Evolutionary conservation across 2,797 vertebrate species (phyloP), one percentile per base, ranked within the genome.

Genomic region (Caiman crocodilus): DNA sequence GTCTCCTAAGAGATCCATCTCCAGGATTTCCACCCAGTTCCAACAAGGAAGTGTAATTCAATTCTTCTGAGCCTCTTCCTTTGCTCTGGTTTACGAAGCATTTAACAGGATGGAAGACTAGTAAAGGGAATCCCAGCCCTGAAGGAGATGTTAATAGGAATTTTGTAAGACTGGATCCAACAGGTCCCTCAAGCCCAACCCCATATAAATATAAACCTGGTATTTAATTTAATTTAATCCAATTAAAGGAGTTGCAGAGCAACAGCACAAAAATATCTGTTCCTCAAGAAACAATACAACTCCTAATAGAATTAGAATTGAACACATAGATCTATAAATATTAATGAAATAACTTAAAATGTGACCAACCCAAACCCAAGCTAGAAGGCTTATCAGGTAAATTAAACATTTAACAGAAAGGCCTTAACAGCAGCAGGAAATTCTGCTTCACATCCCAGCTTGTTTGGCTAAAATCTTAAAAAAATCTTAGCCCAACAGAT

Each of bases 41-140:
- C 93, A 93, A 97, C 93, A 97, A 95, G 95, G 92, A 96, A 96
- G 95, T 97, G 93, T 96, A 97, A 97, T 97, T 97, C 94, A 97
- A 92, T 94, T 96, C 94, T 97, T 96, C 96, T 50, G 84, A n/a
- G 92, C 96, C 94, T 96, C 95, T 96, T 97, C 94, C 93, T 97
- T 94, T 96, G 91, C 94, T 95, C 86, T 85, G 93, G 93, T 94
- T 97, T 97, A 80, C 69, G 92, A 92, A 93, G 92, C 93, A 95
- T 91, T 96, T 96, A 96, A 95, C 91, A 96, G 90, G 94, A 95
- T 1, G 56, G 93, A 96, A 96, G 95, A 97, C 92, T 96, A 96
- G 93, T 96, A 95, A 97, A 93, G 96, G 96, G 95, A 97, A 97
- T 97, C 96, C 95, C 95, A 97, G 90, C 94, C 95, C 96, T 97